phyloP scores from a whole-genome alignment of 2,888 invertebrate genomes.

The Epicampocera succincta region DNA sequence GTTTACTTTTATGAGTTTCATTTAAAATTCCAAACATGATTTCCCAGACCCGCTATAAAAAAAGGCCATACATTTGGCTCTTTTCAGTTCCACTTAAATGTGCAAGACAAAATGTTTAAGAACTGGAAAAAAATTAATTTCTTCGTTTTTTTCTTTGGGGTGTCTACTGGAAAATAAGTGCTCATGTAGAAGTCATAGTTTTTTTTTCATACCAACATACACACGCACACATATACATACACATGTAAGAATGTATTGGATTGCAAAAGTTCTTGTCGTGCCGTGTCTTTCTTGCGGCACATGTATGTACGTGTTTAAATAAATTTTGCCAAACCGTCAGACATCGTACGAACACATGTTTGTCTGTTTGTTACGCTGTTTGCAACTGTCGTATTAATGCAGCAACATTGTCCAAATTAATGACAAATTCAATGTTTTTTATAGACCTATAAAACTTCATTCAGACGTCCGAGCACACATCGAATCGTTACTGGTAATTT shows the following conservation, averaged over 20 bases:
- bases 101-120: conserved; percentile 48
- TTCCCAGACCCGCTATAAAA: conserved; percentile 65
- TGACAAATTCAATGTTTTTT: conserved; percentile 49
- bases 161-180: conserved; percentile 26
- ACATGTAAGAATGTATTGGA: conserved; percentile 29
- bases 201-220: too few relatives aligned
- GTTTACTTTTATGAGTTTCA: conserved; percentile 30
- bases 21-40: conserved; percentile 60
- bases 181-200: background rate
- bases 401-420: conserved; percentile 20
- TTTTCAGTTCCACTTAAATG: conserved; percentile 43
- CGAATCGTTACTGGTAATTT: background rate
- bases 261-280: conserved; percentile 37
- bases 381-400: background rate
- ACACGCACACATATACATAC: too few relatives aligned
- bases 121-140: conserved; percentile 8
- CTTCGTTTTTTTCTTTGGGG: background rate
- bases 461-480: conserved; percentile 13
- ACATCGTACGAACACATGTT: background rate
- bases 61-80: conserved; percentile 59
- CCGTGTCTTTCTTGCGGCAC: conserved; percentile 1
- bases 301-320: conserved; percentile 22
- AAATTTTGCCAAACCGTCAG: conserved; percentile 40
- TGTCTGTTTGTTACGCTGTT: background rate
- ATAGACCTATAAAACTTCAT: conserved; percentile 55